These are phyloP conservation scores for Ceraclea dissimilis DNA, from an alignment of 2,888 invertebrate genomes.

Conservation along the genomic window DNA sequence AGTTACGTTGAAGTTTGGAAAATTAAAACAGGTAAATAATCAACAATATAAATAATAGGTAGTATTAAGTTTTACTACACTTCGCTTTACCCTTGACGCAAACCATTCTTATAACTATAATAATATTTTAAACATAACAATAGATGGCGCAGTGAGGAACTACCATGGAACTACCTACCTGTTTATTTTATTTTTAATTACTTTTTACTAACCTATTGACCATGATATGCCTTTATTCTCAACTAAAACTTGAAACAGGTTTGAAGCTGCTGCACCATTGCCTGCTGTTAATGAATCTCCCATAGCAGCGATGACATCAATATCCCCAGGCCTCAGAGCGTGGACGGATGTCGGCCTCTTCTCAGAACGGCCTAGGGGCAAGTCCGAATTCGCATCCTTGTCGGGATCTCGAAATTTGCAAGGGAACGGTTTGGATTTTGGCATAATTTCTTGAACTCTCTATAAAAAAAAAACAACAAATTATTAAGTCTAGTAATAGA, in stretches of 20 bases:
- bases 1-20: too few species aligned
- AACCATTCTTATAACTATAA: too few species aligned
- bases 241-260: conserved; percentile 35
- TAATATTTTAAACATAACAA: too few species aligned
- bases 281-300: conserved; percentile 57
- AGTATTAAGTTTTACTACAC: too few species aligned
- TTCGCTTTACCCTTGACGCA: too few species aligned
- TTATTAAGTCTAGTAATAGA: too few species aligned
- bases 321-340: conserved; percentile 52
- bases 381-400: not conserved
- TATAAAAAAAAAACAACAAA: conserved; percentile 1
- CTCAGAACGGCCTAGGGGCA: conserved; percentile 18
- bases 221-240: conserved; percentile 45
- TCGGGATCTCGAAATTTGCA: conserved; percentile 9
- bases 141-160: too few species aligned
- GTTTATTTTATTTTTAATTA: too few species aligned
- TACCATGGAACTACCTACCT: too few species aligned
- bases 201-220: conserved; percentile 35
- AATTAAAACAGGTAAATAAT: too few species aligned
- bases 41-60: too few species aligned
- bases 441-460: conserved; percentile 9
- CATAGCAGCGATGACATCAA: conserved; percentile 51
- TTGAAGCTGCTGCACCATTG: conserved; percentile 44
- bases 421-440: conserved; percentile 8
- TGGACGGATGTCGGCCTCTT: conserved; percentile 47